phyloP scores from a whole-genome alignment of 2,113 vertebrate genomes.

The Antigone vipio region DNA sequence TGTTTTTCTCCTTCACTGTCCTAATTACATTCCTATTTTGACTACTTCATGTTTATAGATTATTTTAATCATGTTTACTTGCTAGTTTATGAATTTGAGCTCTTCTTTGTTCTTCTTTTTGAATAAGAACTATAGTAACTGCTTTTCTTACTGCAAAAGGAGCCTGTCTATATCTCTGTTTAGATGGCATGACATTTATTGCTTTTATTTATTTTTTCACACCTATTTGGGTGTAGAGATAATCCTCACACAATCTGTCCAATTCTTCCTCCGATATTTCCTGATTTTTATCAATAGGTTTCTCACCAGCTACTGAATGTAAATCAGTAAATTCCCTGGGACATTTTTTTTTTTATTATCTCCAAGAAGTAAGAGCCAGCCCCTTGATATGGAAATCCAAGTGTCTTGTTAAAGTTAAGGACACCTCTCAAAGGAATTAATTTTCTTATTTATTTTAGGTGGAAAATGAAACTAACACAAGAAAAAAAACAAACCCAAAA shows the following conservation, averaged over 20 bases:
- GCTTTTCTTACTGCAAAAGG: neutral
- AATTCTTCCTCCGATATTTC: neutral
- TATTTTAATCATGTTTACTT: neutral
- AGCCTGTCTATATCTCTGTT: neutral
- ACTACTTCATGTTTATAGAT: neutral
- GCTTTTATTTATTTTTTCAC: constrained; percentile 5
- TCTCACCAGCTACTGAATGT: neutral
- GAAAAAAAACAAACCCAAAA: no score
- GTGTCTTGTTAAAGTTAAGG: neutral
- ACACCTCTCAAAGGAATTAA: neutral
- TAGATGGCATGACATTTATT: neutral
- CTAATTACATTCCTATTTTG: neutral
- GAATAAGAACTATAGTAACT: neutral
- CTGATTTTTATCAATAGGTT: neutral
- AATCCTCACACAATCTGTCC: neutral
- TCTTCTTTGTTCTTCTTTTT: neutral
- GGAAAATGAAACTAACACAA: neutral
- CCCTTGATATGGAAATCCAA: neutral
- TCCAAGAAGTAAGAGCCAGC: neutral
- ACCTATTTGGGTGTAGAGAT: neutral
- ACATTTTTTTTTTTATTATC: neutral
- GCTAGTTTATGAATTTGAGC: neutral
- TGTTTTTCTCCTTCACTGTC: neutral
- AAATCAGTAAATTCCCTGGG: neutral
- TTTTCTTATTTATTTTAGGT: neutral